Percentiles rank a stretch among this genome's conserved stretches.
These are phyloP conservation scores for Falco rusticolus DNA, from an alignment of 2,797 vertebrate species.

Conservation along the genomic window DNA sequence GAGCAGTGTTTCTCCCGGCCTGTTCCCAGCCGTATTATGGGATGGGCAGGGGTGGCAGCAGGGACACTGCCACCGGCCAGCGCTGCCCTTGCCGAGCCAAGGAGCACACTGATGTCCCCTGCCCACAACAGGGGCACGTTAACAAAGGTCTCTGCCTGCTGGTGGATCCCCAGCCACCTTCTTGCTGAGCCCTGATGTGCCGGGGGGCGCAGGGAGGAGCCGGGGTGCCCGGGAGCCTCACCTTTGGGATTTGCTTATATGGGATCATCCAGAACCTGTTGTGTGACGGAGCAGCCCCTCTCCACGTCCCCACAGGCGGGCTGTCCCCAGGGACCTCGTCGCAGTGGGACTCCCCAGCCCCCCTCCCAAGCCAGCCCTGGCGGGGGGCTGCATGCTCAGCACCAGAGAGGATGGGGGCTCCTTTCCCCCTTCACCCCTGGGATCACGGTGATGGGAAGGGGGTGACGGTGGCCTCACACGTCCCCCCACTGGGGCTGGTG, in stretches of 20 bases:
- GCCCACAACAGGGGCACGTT: accelerated
- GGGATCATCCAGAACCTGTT: background rate
- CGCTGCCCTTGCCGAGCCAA: background rate
- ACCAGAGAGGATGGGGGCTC: background rate
- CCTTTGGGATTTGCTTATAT: background rate
- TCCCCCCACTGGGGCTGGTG: background rate
- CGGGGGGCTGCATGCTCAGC: accelerated
- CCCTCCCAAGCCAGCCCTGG: accelerated
- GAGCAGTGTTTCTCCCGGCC: accelerated
- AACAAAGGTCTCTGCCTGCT: background rate
- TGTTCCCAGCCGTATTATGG: background rate
- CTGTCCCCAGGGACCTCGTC: background rate
- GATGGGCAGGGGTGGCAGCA: background rate
- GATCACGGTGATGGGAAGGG: background rate
- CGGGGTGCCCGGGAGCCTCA: accelerated
- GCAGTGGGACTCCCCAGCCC: background rate
- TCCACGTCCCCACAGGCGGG: accelerated
- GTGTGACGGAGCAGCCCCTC: background rate
- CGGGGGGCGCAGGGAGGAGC: accelerated
- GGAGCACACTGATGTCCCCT: accelerated
- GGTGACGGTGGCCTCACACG: accelerated
- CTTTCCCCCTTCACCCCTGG: accelerated
- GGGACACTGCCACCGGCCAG: background rate
- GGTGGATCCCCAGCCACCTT: background rate
- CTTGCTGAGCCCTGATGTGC: accelerated